Base-by-base conservation (phyloP, 1,140 invertebrate genomes). In the Atta colombica region DNA sequence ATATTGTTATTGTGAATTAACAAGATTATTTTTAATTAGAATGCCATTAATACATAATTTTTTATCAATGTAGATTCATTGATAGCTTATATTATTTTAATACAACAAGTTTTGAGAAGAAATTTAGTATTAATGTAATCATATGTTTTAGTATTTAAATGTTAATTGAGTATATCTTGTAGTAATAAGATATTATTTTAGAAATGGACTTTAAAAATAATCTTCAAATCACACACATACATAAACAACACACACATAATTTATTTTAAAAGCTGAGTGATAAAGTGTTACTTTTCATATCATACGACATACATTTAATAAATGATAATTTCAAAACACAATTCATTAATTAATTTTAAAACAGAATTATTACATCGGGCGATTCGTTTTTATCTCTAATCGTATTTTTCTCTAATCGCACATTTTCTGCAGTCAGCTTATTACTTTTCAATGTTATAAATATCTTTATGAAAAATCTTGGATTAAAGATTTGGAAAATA, bases 151-250 rank as follows among this genome's bases (percentile, higher is more conserved):
- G 12, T 58, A 75, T 75, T 75, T 35, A 21, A 39, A 35, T 75
- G n/a, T 8, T 74, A 74, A 74, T 35, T 74, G 28, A 58, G 5
- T 55, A 8, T 18, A 35, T 25, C 35, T 4, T 3, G 12, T 39
- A 39, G 25, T 49, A 61, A 25, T 60, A 45, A 28, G 63, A 65
- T 31, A 75, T 58, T 58, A 16, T 2, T 78, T 65, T 21, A 78
- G 31, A 18, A 49, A 63, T 18, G 14, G 18, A 49, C 3, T 45
- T 45, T 10, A 45, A 45, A 45, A 45, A 45, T 10, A 12, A 2
- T 78, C 18, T 78, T 65, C 1, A 7, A 25, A 49, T 39, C 7
- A 39, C 39, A 39, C 8, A 45, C 10, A 45, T 8, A 39, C 35
- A 39, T 7, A 45, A 10, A 45, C 6, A 39, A 39, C 35, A 39